phyloP scores from a whole-genome alignment of 2,888 invertebrate genomes.

The Phaonia tiefii region DNA sequence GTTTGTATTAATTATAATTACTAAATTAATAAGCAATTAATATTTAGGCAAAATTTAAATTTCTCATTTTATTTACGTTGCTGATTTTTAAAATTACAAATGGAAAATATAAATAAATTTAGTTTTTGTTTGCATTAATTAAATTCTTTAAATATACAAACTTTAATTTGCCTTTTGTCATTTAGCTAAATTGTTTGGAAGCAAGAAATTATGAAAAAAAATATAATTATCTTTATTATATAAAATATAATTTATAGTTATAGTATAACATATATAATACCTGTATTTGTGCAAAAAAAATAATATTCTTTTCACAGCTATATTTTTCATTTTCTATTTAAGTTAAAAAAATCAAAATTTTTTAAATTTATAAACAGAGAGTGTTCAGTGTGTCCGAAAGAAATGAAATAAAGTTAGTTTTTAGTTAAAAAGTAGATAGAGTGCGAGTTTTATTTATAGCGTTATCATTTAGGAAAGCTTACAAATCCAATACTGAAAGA shows the following conservation, averaged over 20 bases:
- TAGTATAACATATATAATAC: slow-evolving; percentile 26
- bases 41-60: slow-evolving; percentile 14
- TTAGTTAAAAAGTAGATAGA: slow-evolving; percentile 42
- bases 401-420: slow-evolving; percentile 52
- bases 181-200: slow-evolving; percentile 46
- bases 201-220: slow-evolving; percentile 1
- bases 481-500: no score
- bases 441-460: no score
- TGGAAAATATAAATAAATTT: no score
- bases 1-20: slow-evolving; percentile 36
- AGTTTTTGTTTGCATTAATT: slow-evolving; percentile 5
- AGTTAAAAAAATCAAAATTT: slow-evolving; percentile 9
- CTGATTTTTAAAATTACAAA: slow-evolving; percentile 7
- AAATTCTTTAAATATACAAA: slow-evolving; percentile 2
- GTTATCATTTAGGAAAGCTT: no score
- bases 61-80: not conserved
- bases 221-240: slow-evolving; percentile 29
- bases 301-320: slow-evolving; percentile 16
- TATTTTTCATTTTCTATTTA: slow-evolving; percentile 3
- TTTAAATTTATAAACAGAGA: slow-evolving; percentile 38
- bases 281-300: slow-evolving; percentile 37
- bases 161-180: slow-evolving; percentile 35
- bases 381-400: slow-evolving; percentile 22
- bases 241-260: slow-evolving; percentile 24
- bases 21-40: slow-evolving; percentile 4